Evolutionary conservation across 2,113 vertebrate genomes (phyloP).

Genomic region (Trinectes maculatus): DNA sequence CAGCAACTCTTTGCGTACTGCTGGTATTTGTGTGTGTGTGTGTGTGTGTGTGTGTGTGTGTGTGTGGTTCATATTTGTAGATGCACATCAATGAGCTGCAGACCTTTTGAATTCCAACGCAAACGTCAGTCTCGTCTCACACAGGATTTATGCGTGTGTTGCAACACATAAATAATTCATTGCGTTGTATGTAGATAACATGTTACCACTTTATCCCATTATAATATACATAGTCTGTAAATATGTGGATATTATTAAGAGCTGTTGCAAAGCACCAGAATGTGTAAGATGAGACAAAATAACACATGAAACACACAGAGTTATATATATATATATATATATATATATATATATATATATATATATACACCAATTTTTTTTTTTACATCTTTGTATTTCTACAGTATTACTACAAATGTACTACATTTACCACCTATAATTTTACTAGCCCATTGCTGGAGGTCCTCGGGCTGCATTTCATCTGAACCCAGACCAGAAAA

Average conservation of each 20-base stretch:
- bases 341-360: too few species aligned
- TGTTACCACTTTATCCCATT: neutral
- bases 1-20: neutral
- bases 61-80: conserved; percentile 12
- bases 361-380: too few species aligned
- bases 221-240: neutral
- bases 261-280: neutral
- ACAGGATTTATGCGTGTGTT: conserved; percentile 10
- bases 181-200: neutral
- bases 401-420: too few species aligned
- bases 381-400: too few species aligned
- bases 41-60: neutral
- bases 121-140: neutral
- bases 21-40: neutral
- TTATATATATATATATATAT: too few species aligned
- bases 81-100: conserved; percentile 10
- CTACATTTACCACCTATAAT: too few species aligned
- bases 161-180: conserved; percentile 32
- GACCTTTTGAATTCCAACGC: conserved; percentile 4
- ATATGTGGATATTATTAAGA: neutral
- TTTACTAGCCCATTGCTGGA: conserved; percentile 14
- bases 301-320: too few species aligned
- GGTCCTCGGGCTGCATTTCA: conserved; percentile 43
- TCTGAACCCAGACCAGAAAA: conserved; percentile 57
- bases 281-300: neutral